Conservation (phyloP, 37 sponge, comb jelly and placozoan species). For the Tethya wilhelma region DNA sequence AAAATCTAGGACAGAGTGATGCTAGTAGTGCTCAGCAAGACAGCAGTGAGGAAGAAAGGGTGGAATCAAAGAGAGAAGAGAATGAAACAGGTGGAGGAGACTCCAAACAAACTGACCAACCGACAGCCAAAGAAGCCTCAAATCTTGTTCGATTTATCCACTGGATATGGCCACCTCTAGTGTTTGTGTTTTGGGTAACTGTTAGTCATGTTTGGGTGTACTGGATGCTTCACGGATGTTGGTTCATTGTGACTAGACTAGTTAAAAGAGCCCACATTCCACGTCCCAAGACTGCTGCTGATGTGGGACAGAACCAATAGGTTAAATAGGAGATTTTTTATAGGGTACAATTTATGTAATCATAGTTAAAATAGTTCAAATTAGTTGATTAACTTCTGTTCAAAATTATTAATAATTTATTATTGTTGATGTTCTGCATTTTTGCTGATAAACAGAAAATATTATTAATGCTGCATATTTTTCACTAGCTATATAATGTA, state of each 20-base stretch:
- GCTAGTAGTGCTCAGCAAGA: not conserved
- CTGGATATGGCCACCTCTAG: constrained; percentile 23
- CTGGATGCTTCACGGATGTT: constrained; percentile 38
- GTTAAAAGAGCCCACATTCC: constrained; percentile 19
- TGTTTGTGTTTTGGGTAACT: constrained; percentile 44
- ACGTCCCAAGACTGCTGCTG: constrained; percentile 61
- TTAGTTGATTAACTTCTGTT: too few relatives aligned
- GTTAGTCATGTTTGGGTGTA: constrained; percentile 59
- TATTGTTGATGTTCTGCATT: too few relatives aligned
- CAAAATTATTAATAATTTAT: too few relatives aligned
- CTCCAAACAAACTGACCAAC: not conserved
- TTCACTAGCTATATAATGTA: too few relatives aligned
- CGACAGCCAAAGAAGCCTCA: not conserved
- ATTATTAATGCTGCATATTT: too few relatives aligned
- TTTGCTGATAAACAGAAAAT: too few relatives aligned
- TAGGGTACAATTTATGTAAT: too few relatives aligned
- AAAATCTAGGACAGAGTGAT: not conserved
- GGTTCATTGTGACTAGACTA: constrained; percentile 32
- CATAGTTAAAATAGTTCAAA: too few relatives aligned
- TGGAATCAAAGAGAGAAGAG: not conserved
- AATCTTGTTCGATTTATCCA: not conserved
- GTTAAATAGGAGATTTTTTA: too few relatives aligned
- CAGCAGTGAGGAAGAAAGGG: not conserved
- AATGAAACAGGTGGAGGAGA: not conserved
- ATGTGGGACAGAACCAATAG: too few relatives aligned